These are phyloP conservation scores for Maccullochella peelii DNA, from an alignment of 2,113 vertebrate genomes.

Conservation along the genomic window DNA sequence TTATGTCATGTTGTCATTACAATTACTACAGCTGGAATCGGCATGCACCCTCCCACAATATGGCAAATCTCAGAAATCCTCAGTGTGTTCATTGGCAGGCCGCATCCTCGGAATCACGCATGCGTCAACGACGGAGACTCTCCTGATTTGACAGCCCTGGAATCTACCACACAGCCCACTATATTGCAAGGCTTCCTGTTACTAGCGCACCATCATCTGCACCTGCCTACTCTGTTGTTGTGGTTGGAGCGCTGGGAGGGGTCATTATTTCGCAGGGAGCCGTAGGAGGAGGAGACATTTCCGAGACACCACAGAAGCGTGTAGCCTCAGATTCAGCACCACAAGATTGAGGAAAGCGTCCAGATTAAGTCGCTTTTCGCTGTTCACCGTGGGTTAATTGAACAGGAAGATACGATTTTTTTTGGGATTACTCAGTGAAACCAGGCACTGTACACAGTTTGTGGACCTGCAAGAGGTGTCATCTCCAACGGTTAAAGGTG, in stretches of 20 bases:
- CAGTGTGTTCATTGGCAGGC: slow-evolving; percentile 35
- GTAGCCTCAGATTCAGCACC: slow-evolving; percentile 82
- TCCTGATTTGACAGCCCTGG: slow-evolving; percentile 73
- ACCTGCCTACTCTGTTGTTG: slow-evolving; percentile 80
- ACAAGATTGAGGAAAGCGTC: slow-evolving; percentile 77
- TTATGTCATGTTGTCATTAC: too few relatives aligned
- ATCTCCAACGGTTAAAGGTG: slow-evolving; percentile 65
- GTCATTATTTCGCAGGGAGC: slow-evolving; percentile 83
- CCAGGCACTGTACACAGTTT: slow-evolving; percentile 62
- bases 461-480: slow-evolving; percentile 68
- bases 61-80: slow-evolving; percentile 44
- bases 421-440: slow-evolving; percentile 64
- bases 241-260: slow-evolving; percentile 73
- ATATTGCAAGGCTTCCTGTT: slow-evolving; percentile 69
- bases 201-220: slow-evolving; percentile 79
- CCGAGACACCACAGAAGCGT: slow-evolving; percentile 81
- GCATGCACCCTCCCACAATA: slow-evolving; percentile 14
- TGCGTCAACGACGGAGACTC: slow-evolving; percentile 67
- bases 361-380: slow-evolving; percentile 65
- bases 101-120: slow-evolving; percentile 74
- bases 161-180: slow-evolving; percentile 72
- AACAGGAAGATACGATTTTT: slow-evolving; percentile 49
- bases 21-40: neutral
- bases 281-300: slow-evolving; percentile 74
- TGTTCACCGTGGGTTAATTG: slow-evolving; percentile 44